Percentiles rank a stretch among this genome's conserved stretches.
These are phyloP conservation scores for Subanguina moxae DNA, from an alignment of 1,140 invertebrate genomes.

Conservation along the genomic window DNA sequence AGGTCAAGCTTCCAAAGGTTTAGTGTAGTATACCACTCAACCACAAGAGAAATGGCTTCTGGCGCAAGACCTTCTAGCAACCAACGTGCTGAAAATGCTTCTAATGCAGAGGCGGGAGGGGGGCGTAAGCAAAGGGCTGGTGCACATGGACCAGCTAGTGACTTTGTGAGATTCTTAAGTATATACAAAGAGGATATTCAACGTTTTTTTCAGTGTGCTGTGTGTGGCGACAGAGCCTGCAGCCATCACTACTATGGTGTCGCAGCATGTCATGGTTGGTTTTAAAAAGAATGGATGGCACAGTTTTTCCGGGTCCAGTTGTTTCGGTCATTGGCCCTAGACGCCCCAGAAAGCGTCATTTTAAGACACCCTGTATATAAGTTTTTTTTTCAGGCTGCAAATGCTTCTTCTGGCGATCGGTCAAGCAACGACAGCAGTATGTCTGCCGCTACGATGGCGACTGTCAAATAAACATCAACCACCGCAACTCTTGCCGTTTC, in stretches of 20 bases:
- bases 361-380: no score
- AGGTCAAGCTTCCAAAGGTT: neutral
- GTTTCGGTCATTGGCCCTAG: no score
- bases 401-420: slow-evolving; percentile 84
- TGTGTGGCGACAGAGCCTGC: slow-evolving; percentile 54
- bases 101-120: neutral
- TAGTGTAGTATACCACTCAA: neutral
- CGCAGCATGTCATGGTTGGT: slow-evolving; percentile 73
- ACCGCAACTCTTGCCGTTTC: slow-evolving; percentile 81
- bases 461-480: slow-evolving; percentile 64
- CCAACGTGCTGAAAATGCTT: slow-evolving; percentile 17
- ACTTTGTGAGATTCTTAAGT: slow-evolving; percentile 19
- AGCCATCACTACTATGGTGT: slow-evolving; percentile 73
- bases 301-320: no score
- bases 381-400: slow-evolving; percentile 71
- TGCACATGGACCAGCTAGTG: neutral
- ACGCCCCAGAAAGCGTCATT: no score
- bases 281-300: neutral
- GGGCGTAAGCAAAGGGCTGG: slow-evolving; percentile 6
- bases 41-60: slow-evolving; percentile 19
- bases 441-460: slow-evolving; percentile 29
- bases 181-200: neutral
- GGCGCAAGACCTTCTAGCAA: slow-evolving; percentile 24
- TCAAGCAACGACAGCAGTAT: slow-evolving; percentile 36
- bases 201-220: slow-evolving; percentile 47